Conservation (phyloP, 2,113 vertebrate species). For the Cromileptes altivelis region DNA sequence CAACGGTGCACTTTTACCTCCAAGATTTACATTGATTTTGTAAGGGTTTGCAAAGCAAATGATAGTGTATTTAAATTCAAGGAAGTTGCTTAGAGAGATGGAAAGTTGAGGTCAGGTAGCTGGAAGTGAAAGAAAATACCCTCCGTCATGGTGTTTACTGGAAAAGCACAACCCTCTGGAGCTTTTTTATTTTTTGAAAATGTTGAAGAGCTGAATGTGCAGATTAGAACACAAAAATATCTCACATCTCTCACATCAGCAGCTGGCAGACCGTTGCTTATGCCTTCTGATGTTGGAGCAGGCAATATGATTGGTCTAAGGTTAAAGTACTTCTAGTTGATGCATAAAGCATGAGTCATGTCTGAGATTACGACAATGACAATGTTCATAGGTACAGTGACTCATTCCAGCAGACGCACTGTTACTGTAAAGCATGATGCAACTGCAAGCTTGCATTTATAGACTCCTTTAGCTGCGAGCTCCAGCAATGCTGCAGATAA, state of each 20-base stretch:
- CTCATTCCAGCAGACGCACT: constrained; percentile 11
- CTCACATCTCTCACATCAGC: constrained; percentile 38
- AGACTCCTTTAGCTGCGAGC: not conserved
- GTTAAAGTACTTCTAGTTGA: constrained; percentile 18
- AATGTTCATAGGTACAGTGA: constrained; percentile 5
- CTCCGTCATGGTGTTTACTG: constrained; percentile 27
- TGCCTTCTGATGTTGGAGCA: constrained; percentile 40
- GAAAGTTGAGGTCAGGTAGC: constrained; percentile 45
- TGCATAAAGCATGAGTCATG: constrained; percentile 21
- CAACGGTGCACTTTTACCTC: constrained; percentile 63
- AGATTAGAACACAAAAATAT: constrained; percentile 32
- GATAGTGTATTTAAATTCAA: constrained; percentile 49
- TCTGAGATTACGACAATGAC: constrained; percentile 18
- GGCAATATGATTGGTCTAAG: constrained; percentile 3
- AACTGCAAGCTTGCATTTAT: constrained; percentile 21
- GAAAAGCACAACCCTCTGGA: constrained; percentile 3
- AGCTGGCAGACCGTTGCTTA: constrained; percentile 19
- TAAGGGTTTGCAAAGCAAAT: constrained; percentile 42
- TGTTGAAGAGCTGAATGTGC: constrained; percentile 42
- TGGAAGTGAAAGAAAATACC: constrained; percentile 41
- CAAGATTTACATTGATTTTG: constrained; percentile 69
- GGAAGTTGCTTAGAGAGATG: constrained; percentile 47
- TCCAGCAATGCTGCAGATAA: constrained; percentile 6
- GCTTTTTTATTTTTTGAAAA: constrained; percentile 29
- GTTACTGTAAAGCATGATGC: constrained; percentile 10